phyloP scores from a whole-genome alignment of 1,140 invertebrate genomes.

The Aphelenchoides besseyi region DNA sequence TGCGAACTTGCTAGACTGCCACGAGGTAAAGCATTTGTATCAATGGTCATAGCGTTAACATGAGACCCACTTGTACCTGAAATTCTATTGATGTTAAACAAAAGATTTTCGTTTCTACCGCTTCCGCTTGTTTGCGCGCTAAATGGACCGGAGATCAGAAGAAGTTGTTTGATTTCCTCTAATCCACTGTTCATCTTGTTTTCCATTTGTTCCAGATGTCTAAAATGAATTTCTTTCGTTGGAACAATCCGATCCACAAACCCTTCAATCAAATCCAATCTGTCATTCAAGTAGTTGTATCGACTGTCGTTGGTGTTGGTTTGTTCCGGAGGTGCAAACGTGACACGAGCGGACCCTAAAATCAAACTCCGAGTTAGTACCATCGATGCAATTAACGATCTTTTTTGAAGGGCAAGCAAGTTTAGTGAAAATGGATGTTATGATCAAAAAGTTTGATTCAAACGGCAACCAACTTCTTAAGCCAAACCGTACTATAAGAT shows the following conservation, averaged over 20 bases:
- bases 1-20: neutral
- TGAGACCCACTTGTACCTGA: constrained; percentile 1
- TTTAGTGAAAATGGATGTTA: too few species aligned
- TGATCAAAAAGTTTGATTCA: constrained; percentile 7
- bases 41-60: constrained; percentile 13
- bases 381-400: too few species aligned
- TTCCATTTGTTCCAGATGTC: constrained; percentile 56
- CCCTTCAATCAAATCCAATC: constrained; percentile 45
- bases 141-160: constrained; percentile 23
- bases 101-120: neutral
- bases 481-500: constrained; percentile 15
- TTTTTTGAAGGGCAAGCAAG: too few species aligned
- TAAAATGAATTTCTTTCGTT: constrained; percentile 37
- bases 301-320: constrained; percentile 25
- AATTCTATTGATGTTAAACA: neutral
- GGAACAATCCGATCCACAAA: constrained; percentile 23
- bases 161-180: constrained; percentile 44
- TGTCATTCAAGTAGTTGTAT: constrained; percentile 34
- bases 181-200: constrained; percentile 59
- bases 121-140: neutral
- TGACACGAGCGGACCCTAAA: constrained; percentile 22
- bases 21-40: neutral
- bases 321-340: constrained; percentile 23
- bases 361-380: too few species aligned
- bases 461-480: constrained; percentile 16